Evolutionary conservation across 2,888 invertebrate species (phyloP).

Genomic region (Andrena flavipes): DNA sequence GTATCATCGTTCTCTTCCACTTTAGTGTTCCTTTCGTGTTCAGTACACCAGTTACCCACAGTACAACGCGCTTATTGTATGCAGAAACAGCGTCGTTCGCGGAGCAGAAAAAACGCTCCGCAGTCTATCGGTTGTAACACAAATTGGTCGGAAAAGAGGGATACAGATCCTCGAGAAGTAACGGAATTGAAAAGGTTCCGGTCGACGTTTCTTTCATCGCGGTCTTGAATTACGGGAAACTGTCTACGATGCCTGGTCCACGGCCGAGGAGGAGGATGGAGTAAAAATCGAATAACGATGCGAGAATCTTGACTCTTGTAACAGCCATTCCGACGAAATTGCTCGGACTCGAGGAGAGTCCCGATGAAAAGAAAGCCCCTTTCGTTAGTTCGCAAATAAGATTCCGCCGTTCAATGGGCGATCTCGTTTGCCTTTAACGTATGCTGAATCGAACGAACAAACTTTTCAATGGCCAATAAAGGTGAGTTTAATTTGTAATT

Average conservation of each 20-base stretch:
- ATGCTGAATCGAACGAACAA: slow-evolving; percentile 62
- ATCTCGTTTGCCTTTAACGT: slow-evolving; percentile 61
- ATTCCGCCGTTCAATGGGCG: slow-evolving; percentile 64
- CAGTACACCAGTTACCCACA: background rate
- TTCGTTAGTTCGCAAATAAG: slow-evolving; percentile 72
- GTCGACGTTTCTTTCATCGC: slow-evolving; percentile 60
- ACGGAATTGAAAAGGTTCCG: slow-evolving; percentile 61
- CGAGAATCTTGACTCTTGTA: slow-evolving; percentile 67
- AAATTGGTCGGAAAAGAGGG: slow-evolving; percentile 32
- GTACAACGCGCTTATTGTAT: background rate
- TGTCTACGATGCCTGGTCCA: slow-evolving; percentile 27
- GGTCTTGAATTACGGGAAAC: slow-evolving; percentile 47
- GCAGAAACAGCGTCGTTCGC: background rate
- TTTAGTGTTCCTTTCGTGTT: background rate
- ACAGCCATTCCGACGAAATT: slow-evolving; percentile 65
- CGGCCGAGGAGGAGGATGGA: slow-evolving; percentile 11
- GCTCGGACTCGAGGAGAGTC: slow-evolving; percentile 60
- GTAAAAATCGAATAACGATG: slow-evolving; percentile 70
- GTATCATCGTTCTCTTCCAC: background rate
- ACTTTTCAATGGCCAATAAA: slow-evolving; percentile 61
- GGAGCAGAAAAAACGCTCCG: slow-evolving; percentile 8
- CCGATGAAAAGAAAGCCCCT: slow-evolving; percentile 64
- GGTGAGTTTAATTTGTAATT: slow-evolving; percentile 59
- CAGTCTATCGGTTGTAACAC: slow-evolving; percentile 29
- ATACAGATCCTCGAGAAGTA: slow-evolving; percentile 42